A percentile compares a stretch with the other conserved stretches of the same genome.
Evolutionary conservation across 2,888 invertebrate species (phyloP).

Genomic region (Sicus ferrugineus): DNA sequence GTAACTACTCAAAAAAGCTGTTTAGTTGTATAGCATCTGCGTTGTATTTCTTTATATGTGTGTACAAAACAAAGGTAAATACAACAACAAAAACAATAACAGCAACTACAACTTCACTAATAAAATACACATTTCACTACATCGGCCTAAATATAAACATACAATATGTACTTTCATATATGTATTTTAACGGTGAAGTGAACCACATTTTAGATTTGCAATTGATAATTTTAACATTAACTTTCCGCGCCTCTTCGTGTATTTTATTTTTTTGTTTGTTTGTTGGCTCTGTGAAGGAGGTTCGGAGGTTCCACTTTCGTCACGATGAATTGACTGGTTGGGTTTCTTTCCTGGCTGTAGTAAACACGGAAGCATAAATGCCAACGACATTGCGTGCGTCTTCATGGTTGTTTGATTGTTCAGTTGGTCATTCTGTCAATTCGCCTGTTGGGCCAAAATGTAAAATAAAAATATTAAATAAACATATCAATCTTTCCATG

Average conservation of each 20-base stretch:
- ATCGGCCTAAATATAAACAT: neutral
- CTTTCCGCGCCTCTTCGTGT: conserved; percentile 23
- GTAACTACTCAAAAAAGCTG: neutral
- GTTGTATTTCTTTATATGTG: too few relatives aligned
- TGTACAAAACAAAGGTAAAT: neutral
- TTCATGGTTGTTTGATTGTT: neutral
- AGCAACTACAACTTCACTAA: neutral
- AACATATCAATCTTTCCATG: too few relatives aligned
- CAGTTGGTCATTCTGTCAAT: too few relatives aligned
- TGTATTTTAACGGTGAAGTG: neutral
- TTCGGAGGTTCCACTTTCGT: neutral
- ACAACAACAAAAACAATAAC: neutral
- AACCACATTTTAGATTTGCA: neutral
- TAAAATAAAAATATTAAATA: too few relatives aligned
- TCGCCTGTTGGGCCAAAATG: too few relatives aligned
- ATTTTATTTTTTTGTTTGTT: neutral
- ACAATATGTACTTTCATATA: neutral
- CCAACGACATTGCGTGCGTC: neutral
- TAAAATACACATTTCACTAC: neutral
- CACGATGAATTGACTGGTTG: neutral
- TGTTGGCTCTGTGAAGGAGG: neutral
- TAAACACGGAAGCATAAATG: conserved; percentile 27
- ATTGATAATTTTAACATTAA: conserved; percentile 30
- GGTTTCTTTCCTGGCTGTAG: neutral
- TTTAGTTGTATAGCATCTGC: neutral